Conservation (phyloP, 2,797 vertebrate genomes). For the Hoplostethus mediterraneus region DNA sequence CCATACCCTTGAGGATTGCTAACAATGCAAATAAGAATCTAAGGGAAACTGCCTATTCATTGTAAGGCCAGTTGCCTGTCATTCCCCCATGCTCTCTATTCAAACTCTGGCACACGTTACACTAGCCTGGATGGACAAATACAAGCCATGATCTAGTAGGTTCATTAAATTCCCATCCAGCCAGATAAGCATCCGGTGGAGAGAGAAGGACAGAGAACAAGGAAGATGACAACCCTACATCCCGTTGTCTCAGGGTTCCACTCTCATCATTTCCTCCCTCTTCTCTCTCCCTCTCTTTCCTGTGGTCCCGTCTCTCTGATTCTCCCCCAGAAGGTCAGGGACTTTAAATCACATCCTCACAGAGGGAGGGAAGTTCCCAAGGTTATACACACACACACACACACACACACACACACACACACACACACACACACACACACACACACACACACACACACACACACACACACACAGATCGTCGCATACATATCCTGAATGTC, state of each 20-base stretch:
- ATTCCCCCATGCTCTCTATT: too few relatives aligned
- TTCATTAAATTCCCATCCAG: too few relatives aligned
- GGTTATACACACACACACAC: constrained; percentile 27
- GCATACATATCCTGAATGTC: constrained; percentile 62
- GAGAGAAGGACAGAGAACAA: background rate
- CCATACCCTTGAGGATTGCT: too few relatives aligned
- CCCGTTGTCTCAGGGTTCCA: constrained; percentile 9
- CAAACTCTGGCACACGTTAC: too few relatives aligned
- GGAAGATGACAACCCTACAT: background rate
- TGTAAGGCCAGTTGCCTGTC: too few relatives aligned
- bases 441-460: background rate
- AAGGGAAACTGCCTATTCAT: too few relatives aligned
- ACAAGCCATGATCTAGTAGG: too few relatives aligned
- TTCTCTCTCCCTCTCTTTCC: constrained; percentile 39
- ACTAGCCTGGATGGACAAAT: too few relatives aligned
- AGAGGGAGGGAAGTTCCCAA: constrained; percentile 59
- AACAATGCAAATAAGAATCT: too few relatives aligned
- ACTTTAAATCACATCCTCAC: constrained; percentile 46
- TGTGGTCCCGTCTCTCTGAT: constrained; percentile 12
- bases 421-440: background rate
- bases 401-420: too few relatives aligned
- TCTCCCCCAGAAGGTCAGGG: constrained; percentile 32
- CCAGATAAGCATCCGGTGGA: too few relatives aligned
- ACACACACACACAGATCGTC: background rate
- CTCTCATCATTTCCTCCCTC: background rate